phyloP scores from a whole-genome alignment of 2,113 vertebrate species.

The Bucco capensis region DNA sequence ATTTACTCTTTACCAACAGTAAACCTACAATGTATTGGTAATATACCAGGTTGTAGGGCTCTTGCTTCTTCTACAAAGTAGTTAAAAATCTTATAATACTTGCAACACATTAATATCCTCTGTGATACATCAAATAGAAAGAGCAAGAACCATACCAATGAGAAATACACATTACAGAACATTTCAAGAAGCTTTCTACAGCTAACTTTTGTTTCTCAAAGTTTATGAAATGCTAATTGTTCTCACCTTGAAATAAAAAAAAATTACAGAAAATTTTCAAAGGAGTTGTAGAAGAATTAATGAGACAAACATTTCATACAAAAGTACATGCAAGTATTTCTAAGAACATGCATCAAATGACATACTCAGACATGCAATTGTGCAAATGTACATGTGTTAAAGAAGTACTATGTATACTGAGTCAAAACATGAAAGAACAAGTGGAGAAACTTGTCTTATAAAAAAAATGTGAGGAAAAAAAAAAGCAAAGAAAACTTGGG shows the following conservation, averaged over 20 bases:
- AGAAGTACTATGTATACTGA: neutral
- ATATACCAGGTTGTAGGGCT: neutral
- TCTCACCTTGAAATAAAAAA: neutral
- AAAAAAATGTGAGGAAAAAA: neutral
- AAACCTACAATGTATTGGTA: neutral
- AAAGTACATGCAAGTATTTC: slow-evolving; percentile 29
- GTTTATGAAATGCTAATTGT: neutral
- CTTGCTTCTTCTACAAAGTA: neutral
- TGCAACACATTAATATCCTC: neutral
- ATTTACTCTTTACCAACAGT: neutral
- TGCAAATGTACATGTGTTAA: neutral
- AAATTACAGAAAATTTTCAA: neutral
- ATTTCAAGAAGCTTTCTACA: neutral
- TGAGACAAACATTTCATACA: neutral
- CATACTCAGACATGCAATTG: slow-evolving; percentile 28
- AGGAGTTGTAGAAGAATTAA: neutral
- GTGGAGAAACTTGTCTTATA: neutral
- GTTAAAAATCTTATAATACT: neutral
- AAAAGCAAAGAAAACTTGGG: neutral
- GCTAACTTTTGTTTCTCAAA: neutral
- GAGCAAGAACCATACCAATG: neutral
- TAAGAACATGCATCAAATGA: slow-evolving; percentile 18
- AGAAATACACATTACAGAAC: neutral
- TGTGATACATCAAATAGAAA: neutral
- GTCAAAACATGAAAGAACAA: neutral